Conservation (phyloP, 2,113 vertebrate species). For the Psittacara wagleri region DNA sequence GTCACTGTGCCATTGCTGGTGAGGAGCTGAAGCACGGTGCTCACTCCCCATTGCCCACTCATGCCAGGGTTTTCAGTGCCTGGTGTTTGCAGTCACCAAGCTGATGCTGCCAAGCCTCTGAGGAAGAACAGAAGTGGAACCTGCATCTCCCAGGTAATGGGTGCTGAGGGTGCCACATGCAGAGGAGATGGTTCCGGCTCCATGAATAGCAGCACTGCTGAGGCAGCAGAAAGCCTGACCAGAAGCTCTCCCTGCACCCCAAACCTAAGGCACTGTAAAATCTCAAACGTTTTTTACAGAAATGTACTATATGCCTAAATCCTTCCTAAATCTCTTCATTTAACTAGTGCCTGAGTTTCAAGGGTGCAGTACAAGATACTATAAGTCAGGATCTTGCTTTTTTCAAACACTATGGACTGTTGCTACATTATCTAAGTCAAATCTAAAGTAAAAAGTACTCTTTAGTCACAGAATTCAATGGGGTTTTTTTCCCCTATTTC, state of each 20-base stretch:
- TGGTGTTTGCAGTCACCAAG: not conserved
- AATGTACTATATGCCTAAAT: not conserved
- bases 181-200: not conserved
- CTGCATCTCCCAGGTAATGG: not conserved
- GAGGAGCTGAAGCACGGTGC: not conserved
- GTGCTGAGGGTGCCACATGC: not conserved
- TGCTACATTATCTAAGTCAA: not conserved
- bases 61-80: fast-evolving
- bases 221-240: no score
- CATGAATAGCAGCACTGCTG: not conserved
- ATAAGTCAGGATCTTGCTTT: not conserved
- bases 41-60: not conserved
- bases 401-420: not conserved
- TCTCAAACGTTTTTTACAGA: not conserved
- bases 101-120: not conserved
- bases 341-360: not conserved
- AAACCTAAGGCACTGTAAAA: not conserved
- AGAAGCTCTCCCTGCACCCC: not conserved
- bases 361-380: not conserved
- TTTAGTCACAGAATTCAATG: not conserved
- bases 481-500: not conserved
- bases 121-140: not conserved
- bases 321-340: not conserved
- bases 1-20: not conserved
- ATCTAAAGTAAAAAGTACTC: not conserved